These are phyloP conservation scores for Prietella phreatophila DNA, from an alignment of 2,113 vertebrate genomes.

Conservation along the genomic window DNA sequence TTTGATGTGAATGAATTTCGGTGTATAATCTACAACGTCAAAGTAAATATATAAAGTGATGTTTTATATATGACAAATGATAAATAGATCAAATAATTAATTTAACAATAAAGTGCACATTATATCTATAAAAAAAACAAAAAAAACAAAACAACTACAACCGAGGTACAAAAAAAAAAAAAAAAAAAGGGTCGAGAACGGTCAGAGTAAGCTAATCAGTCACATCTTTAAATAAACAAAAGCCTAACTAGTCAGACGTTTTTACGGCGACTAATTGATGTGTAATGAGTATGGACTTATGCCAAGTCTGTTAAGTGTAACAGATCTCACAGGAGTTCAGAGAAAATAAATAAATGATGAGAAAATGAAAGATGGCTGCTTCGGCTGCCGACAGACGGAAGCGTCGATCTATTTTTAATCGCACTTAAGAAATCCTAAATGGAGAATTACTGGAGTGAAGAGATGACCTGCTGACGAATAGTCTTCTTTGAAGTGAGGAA, in stretches of 20 bases:
- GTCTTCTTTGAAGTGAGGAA: not conserved
- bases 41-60: no score
- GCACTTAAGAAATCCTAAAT: conserved; percentile 3
- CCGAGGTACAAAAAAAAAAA: not conserved
- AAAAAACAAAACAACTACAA: not conserved
- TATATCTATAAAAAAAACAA: not conserved
- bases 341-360: conserved; percentile 3
- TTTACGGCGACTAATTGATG: not conserved
- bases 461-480: not conserved
- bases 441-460: not conserved
- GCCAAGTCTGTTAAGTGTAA: conserved; percentile 15
- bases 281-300: not conserved
- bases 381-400: not conserved
- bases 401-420: conserved; percentile 21
- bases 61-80: no score
- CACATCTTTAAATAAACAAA: not conserved
- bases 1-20: no score
- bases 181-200: not conserved
- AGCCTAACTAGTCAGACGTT: conserved; percentile 14
- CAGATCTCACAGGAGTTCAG: not conserved
- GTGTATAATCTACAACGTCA: no score
- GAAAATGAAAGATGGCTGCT: not conserved
- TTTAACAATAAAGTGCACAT: not conserved
- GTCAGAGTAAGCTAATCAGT: not conserved
- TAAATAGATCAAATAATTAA: not conserved